Conservation (phyloP, 2,797 vertebrate species). For the Sebastes oblongus region DNA sequence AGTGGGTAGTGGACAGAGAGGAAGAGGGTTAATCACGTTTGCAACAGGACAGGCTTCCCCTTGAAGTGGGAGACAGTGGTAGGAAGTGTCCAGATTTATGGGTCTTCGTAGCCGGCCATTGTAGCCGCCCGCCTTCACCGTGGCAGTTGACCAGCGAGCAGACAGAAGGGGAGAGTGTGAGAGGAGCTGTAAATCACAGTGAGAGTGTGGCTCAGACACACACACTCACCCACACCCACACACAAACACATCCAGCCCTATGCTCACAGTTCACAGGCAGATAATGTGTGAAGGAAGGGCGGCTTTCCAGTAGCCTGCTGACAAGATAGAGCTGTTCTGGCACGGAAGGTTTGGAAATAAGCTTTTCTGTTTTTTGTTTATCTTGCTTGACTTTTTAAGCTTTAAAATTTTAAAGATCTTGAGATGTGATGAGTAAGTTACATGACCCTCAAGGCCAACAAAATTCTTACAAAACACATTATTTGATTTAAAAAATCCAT, state of each 20-base stretch:
- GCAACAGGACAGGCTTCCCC: slow-evolving; percentile 80
- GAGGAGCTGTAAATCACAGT: slow-evolving; percentile 78
- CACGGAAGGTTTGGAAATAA: slow-evolving; percentile 6
- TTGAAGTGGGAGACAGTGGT: slow-evolving; percentile 84
- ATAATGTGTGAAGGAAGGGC: slow-evolving; percentile 61
- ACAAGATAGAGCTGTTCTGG: slow-evolving; percentile 54
- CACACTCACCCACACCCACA: slow-evolving; percentile 40
- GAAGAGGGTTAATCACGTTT: slow-evolving; percentile 80
- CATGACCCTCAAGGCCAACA: not conserved
- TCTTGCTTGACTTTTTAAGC: slow-evolving; percentile 10
- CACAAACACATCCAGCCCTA: slow-evolving; percentile 22
- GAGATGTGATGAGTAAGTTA: not conserved
- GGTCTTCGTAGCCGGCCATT: slow-evolving; percentile 58
- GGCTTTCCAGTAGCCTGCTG: slow-evolving; percentile 42
- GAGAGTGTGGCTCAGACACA: slow-evolving; percentile 70
- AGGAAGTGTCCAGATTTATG: slow-evolving; percentile 87
- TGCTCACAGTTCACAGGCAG: slow-evolving; percentile 53
- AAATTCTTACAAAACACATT: not conserved
- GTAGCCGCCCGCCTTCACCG: slow-evolving; percentile 68
- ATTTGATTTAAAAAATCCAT: not conserved
- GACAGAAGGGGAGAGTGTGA: slow-evolving; percentile 69
- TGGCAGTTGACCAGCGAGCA: slow-evolving; percentile 74
- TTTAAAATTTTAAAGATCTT: not conserved
- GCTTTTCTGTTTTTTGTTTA: not conserved
- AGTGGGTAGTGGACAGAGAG: slow-evolving; percentile 55